A percentile compares a stretch with the other conserved stretches of the same genome.
phyloP scores from a whole-genome alignment of 2,797 vertebrate species.

The Eremophila alpestris region DNA sequence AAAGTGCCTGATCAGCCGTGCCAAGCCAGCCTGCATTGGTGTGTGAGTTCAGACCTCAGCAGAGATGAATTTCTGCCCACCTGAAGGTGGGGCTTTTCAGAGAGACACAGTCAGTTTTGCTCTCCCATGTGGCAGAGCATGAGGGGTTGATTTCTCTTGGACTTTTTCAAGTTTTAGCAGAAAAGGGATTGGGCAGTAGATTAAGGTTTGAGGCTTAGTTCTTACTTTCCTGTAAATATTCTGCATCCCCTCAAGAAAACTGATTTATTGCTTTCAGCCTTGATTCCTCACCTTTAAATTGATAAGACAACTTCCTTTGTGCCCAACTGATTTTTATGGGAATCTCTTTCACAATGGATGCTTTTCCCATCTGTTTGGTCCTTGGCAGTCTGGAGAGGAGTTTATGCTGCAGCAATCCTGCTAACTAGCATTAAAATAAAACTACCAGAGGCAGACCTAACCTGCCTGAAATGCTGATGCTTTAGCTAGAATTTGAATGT shows the following conservation, averaged over 20 bases:
- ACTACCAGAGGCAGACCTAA: neutral
- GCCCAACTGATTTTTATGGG: neutral
- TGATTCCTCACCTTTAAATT: neutral
- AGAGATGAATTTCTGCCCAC: neutral
- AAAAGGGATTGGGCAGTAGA: neutral
- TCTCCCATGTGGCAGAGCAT: neutral
- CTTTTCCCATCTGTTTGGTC: neutral
- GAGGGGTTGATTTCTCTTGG: neutral
- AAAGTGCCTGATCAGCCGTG: neutral
- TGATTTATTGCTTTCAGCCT: neutral
- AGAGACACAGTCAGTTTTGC: neutral
- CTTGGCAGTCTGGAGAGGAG: neutral
- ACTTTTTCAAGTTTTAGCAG: neutral
- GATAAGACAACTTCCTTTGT: neutral
- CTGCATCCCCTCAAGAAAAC: neutral
- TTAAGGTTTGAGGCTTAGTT: neutral
- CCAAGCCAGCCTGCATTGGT: neutral
- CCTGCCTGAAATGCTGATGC: neutral
- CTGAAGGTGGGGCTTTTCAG: neutral
- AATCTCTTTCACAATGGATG: neutral
- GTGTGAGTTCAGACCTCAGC: neutral
- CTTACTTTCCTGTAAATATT: neutral
- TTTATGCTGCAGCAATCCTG: neutral
- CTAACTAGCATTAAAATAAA: neutral
- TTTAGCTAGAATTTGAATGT: neutral